phyloP scores from a whole-genome alignment of 2,113 vertebrate species.

The Tragelaphus strepsiceros region DNA sequence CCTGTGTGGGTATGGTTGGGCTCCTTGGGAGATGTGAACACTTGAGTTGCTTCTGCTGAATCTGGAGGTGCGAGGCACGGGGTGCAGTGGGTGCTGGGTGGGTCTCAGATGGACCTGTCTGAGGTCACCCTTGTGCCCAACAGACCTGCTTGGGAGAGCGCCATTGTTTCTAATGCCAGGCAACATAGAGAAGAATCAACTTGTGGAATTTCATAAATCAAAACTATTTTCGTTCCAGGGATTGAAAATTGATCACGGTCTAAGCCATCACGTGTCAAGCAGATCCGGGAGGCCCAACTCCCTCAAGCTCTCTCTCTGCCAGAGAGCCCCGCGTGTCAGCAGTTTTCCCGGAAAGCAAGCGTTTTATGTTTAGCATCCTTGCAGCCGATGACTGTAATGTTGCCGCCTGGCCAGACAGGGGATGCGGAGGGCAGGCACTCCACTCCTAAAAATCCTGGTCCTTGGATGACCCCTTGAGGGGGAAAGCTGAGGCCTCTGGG shows the following conservation, averaged over 20 bases:
- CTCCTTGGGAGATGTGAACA: fast-evolving
- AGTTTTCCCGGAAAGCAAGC: constrained; percentile 54
- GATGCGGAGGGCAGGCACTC: neutral
- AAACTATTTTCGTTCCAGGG: neutral
- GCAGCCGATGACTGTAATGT: neutral
- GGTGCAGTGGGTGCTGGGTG: fast-evolving
- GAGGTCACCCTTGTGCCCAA: fast-evolving
- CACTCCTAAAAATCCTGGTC: neutral
- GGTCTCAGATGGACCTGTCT: fast-evolving
- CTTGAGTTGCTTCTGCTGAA: fast-evolving
- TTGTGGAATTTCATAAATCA: neutral
- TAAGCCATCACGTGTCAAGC: neutral
- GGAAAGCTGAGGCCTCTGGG: neutral
- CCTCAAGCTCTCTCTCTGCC: neutral
- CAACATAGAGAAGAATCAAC: neutral
- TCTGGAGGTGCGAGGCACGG: fast-evolving
- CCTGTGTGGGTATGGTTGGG: fast-evolving
- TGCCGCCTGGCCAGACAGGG: neutral
- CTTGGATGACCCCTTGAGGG: neutral
- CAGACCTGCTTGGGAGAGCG: fast-evolving
- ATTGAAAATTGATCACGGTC: neutral
- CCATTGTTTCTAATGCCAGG: fast-evolving
- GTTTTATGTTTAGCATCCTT: neutral
- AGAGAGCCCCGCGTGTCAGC: constrained; percentile 24
- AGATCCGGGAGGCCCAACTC: neutral